phyloP scores from a whole-genome alignment of 2,888 invertebrate species.

The Epinotia demarniana region DNA sequence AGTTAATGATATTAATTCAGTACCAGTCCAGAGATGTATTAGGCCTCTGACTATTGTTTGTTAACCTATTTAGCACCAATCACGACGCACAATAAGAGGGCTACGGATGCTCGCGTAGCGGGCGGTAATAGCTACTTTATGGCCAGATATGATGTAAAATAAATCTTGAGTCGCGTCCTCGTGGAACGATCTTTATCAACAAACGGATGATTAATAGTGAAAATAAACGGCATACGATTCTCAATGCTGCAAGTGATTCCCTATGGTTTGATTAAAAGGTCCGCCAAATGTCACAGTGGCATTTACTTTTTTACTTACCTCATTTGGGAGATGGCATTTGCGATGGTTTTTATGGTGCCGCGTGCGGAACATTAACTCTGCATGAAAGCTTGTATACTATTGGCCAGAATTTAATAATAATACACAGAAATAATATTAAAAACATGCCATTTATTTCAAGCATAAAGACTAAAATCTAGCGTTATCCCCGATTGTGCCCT shows the following conservation, averaged over 20 bases:
- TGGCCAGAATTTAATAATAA: neutral
- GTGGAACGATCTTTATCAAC: neutral
- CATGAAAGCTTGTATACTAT: slow-evolving; percentile 49
- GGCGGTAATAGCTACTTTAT: no score
- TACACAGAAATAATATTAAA: no score
- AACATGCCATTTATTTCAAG: no score
- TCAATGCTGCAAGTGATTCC: slow-evolving; percentile 12
- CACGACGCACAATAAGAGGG: no score
- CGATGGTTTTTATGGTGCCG: slow-evolving; percentile 72
- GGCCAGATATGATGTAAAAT: no score
- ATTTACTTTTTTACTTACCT: slow-evolving; percentile 82
- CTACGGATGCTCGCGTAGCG: no score
- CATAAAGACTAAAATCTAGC: no score
- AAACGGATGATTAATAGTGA: slow-evolving; percentile 2
- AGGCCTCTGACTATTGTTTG: no score
- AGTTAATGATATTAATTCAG: no score
- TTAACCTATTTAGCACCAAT: no score
- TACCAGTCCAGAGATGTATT: no score
- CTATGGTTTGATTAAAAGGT: slow-evolving; percentile 38
- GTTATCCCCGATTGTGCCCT: no score
- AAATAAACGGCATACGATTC: slow-evolving; percentile 14
- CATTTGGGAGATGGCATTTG: slow-evolving; percentile 82
- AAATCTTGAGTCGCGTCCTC: neutral
- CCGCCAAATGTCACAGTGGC: slow-evolving; percentile 72
- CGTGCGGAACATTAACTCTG: slow-evolving; percentile 82